These are phyloP conservation scores for Matsumurasca onukii DNA, from an alignment of 1,140 invertebrate species.

Conservation along the genomic window DNA sequence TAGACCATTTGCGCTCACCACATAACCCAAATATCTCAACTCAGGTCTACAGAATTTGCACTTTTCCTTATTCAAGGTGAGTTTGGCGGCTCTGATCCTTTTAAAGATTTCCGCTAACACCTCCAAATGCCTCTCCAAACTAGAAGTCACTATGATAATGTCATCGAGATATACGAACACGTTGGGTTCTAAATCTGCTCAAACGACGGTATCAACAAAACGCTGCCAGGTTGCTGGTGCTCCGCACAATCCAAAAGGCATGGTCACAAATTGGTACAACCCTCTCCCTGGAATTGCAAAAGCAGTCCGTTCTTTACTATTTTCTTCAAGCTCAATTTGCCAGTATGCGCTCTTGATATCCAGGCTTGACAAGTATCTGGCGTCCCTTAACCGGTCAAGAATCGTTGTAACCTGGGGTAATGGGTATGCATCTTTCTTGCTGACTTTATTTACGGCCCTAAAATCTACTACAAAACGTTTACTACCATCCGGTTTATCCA, in stretches of 20 bases:
- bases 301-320: background rate
- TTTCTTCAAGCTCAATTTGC: background rate
- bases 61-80: conserved; percentile 2
- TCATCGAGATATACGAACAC: conserved; percentile 9
- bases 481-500: background rate
- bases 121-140: background rate
- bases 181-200: background rate
- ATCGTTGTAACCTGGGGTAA: conserved; percentile 7
- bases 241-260: background rate
- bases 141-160: background rate
- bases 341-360: background rate
- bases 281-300: background rate
- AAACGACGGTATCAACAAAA: background rate
- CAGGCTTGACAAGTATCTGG: background rate
- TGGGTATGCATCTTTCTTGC: conserved; percentile 3
- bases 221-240: background rate
- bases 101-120: conserved; percentile 5
- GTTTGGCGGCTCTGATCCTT: background rate
- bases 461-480: background rate
- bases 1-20: background rate
- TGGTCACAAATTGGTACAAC: background rate
- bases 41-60: background rate
- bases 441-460: background rate
- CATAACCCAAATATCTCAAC: conserved; percentile 9
- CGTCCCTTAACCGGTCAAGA: background rate